Conservation (phyloP, 2,113 vertebrate species). For the Hystrix brachyura region DNA sequence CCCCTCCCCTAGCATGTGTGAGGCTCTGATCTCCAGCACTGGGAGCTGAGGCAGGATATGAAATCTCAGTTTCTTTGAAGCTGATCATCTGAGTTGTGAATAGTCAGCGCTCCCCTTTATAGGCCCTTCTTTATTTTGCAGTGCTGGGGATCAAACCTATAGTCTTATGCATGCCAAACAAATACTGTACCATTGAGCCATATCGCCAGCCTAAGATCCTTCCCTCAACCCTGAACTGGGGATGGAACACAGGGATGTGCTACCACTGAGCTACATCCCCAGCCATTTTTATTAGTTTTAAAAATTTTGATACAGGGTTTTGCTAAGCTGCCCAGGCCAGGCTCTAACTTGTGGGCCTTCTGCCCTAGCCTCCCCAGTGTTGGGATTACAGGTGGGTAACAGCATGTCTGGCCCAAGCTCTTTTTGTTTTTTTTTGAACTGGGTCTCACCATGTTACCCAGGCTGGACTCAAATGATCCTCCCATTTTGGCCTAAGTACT, state of each 20-base stretch:
- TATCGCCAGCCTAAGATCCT: neutral
- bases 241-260: neutral
- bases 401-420: neutral
- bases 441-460: neutral
- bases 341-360: neutral
- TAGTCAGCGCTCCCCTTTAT: neutral
- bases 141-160: neutral
- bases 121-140: neutral
- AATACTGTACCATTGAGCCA: neutral
- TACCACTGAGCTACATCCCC: neutral
- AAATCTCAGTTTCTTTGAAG: constrained; percentile 11
- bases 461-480: neutral
- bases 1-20: neutral
- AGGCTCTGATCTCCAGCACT: no score
- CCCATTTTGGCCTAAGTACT: neutral
- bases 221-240: neutral
- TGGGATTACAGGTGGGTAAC: neutral
- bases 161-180: neutral
- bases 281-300: neutral
- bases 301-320: neutral
- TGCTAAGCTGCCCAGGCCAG: neutral
- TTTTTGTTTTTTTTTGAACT: neutral
- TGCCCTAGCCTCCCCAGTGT: neutral
- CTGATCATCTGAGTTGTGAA: neutral
- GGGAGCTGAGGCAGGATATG: neutral